phyloP scores from a whole-genome alignment of 2,888 invertebrate species.

The Tenthredo mesomela region DNA sequence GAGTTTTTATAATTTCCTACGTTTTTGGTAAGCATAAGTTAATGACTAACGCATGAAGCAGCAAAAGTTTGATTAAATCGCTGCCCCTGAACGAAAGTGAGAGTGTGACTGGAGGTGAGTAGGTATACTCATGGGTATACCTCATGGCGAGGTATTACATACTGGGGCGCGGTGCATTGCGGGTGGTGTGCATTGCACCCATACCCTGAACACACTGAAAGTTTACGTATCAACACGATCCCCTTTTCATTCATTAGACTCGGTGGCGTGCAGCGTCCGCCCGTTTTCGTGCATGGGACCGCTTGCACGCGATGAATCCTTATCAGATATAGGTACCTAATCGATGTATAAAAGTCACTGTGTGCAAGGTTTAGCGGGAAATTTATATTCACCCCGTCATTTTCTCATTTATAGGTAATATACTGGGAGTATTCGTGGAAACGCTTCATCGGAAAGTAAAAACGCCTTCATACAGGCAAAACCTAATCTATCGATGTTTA shows the following conservation, averaged over 20 bases:
- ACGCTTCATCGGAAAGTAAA: background rate
- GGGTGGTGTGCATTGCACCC: constrained; percentile 3
- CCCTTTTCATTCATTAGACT: constrained; percentile 48
- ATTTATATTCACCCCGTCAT: background rate
- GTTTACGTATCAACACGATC: background rate
- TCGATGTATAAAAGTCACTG: constrained; percentile 9
- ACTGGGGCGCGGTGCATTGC: background rate
- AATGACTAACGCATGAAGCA: background rate
- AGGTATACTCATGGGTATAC: background rate
- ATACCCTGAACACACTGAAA: background rate
- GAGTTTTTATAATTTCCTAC: background rate
- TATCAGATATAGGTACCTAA: constrained; percentile 27
- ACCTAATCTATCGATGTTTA: too few species aligned
- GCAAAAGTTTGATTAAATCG: constrained; percentile 23
- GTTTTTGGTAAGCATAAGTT: background rate
- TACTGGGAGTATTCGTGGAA: too few species aligned
- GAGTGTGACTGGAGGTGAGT: constrained; percentile 2
- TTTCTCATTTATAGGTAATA: background rate
- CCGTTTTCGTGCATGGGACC: background rate
- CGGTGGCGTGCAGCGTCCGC: constrained; percentile 33
- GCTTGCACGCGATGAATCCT: constrained; percentile 45
- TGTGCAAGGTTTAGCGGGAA: background rate
- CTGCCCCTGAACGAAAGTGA: background rate
- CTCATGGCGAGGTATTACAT: background rate
- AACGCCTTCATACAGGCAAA: too few species aligned